Evolutionary conservation across 2,888 invertebrate genomes (phyloP).

Genomic region (Nephrocerus scutellatus): DNA sequence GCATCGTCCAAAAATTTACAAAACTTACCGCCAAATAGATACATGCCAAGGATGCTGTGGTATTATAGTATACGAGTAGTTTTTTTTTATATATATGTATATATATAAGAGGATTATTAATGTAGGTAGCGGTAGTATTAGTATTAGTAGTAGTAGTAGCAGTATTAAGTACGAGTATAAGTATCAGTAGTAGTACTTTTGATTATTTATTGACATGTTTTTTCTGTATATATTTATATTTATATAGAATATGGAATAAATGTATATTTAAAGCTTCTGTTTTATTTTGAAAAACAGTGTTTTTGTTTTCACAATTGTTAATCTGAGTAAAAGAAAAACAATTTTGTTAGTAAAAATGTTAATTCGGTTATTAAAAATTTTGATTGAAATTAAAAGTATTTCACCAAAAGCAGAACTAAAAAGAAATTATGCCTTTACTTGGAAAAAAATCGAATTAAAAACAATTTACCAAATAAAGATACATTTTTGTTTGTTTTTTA

Average conservation of each 20-base stretch:
- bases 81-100: slow-evolving; percentile 20
- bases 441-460: not conserved
- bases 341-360: slow-evolving; percentile 9
- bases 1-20: slow-evolving; percentile 90
- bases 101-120: too few relatives aligned
- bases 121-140: slow-evolving; percentile 19
- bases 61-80: slow-evolving; percentile 35
- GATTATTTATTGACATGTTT: slow-evolving; percentile 9
- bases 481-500: not conserved
- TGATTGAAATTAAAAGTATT: not conserved
- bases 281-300: slow-evolving; percentile 14
- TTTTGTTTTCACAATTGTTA: slow-evolving; percentile 11
- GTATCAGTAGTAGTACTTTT: slow-evolving; percentile 8
- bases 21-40: slow-evolving; percentile 99
- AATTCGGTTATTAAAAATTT: not conserved
- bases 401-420: not conserved
- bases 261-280: too few relatives aligned
- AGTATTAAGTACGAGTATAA: slow-evolving; percentile 3
- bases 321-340: slow-evolving; percentile 7
- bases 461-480: not conserved
- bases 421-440: not conserved
- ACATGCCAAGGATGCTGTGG: slow-evolving; percentile 96
- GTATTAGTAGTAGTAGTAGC: slow-evolving; percentile 23
- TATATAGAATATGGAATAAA: slow-evolving; percentile 12
- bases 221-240: slow-evolving; percentile 21